A percentile compares a stretch with the other conserved stretches of the same genome.
phyloP scores from a whole-genome alignment of 2,888 invertebrate species.

The Cataglyphis livida region DNA sequence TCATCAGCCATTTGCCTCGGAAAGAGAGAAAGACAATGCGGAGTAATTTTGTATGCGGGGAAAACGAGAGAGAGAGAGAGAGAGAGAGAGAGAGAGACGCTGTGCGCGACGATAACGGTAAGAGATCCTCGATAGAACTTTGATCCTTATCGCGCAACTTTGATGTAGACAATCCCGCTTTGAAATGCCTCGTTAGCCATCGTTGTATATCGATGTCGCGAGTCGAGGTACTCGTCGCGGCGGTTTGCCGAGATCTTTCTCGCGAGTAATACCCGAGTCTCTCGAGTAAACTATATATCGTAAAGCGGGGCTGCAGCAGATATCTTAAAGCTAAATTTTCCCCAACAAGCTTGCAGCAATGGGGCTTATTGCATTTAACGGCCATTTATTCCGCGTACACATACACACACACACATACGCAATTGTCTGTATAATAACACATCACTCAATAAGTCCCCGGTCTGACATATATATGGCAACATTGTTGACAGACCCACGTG shows the following conservation, averaged over 20 bases:
- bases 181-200: constrained; percentile 52
- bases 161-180: constrained; percentile 53
- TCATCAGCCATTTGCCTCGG: constrained; percentile 36
- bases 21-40: constrained; percentile 46
- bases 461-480: too few species aligned
- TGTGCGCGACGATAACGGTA: constrained; percentile 17
- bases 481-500: too few species aligned
- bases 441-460: too few species aligned
- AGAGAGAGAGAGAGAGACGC: background rate
- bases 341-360: constrained; percentile 20
- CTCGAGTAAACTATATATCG: constrained; percentile 27
- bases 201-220: constrained; percentile 49
- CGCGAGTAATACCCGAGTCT: constrained; percentile 34
- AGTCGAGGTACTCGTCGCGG: constrained; percentile 31
- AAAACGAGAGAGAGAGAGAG: constrained; percentile 2
- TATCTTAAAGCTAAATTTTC: constrained; percentile 41
- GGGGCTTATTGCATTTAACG: constrained; percentile 19
- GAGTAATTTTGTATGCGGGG: constrained; percentile 50
- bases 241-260: constrained; percentile 50
- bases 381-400: constrained; percentile 13
- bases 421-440: background rate
- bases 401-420: background rate
- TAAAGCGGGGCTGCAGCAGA: background rate
- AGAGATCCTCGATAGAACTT: constrained; percentile 51
- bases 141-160: constrained; percentile 53